Evolutionary conservation across 2,113 vertebrate genomes (phyloP), one percentile per base, ranked within the genome.

Genomic region (Lycaon pictus): DNA sequence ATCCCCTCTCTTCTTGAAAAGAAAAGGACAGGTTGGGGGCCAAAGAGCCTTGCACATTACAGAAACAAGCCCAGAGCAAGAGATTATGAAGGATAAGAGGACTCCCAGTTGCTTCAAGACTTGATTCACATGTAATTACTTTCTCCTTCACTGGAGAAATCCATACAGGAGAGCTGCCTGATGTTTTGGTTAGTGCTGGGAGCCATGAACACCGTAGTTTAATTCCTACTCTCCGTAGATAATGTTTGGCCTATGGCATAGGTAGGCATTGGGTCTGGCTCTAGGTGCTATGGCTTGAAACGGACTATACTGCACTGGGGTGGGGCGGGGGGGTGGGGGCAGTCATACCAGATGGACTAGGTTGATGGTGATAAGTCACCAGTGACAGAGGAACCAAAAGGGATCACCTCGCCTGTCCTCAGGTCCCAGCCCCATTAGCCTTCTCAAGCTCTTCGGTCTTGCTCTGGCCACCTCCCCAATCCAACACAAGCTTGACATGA

Each of bases 101-200:
- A 86, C 12, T 82, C 12, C 25, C 43, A 16, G 48, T 79, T 88
- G 60, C 43, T 77, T 72, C 4, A 58, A 94, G 63, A 29, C 51
- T 81, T 65, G 69, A 74, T 27, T 77, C 29, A 16, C 6, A 71
- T 69, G 10, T 74, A 90, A 86, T 48, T 56, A 55, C 22, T 84
- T 97, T 94, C 69, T 69, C 76, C 89, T 94, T 91, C 95, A 80
- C 32, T 58, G n/a, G 69, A 67, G 84, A 95, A 16, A 2, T 81
- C 85, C 25, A 48, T 10, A 43, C 20, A 55, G 22, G 32, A 77
- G 15, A 74, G 77, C 8, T 63, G 63, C 71, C 17, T 9, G 17
- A 16, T 43, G 23, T 63, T 43, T 74, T 27, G 88, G 11, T 69
- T 37, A n/a, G 65, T 27, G 17, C 63, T 90, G 11, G 17, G 35